Conservation (phyloP, 2,797 vertebrate genomes). For the Micromesistius poutassou region DNA sequence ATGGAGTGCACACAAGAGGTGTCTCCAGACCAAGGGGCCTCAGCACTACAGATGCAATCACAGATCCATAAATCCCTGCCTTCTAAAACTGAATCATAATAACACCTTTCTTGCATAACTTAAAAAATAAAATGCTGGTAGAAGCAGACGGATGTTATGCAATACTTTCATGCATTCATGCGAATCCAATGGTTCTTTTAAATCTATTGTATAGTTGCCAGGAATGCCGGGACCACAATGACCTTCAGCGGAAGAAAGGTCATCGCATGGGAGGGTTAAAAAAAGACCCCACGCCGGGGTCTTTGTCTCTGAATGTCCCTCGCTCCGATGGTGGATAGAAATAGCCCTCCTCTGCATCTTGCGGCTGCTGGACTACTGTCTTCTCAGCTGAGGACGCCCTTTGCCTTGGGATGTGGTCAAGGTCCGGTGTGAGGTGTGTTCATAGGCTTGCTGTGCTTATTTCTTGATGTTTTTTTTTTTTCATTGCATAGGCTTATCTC, state of each 20-base stretch:
- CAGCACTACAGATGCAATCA: not conserved
- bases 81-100: no score
- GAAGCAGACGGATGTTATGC: not conserved
- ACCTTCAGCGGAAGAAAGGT: slow-evolving; percentile 57
- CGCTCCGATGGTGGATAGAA: slow-evolving; percentile 39
- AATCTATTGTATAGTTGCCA: slow-evolving; percentile 8
- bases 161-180: not conserved
- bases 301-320: slow-evolving; percentile 65
- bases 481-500: slow-evolving; percentile 55
- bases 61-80: not conserved
- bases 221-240: slow-evolving; percentile 38
- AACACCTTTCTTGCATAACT: not conserved
- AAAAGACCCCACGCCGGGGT: slow-evolving; percentile 42
- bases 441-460: slow-evolving; percentile 34
- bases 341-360: slow-evolving; percentile 28
- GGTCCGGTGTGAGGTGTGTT: slow-evolving; percentile 5
- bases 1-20: not conserved
- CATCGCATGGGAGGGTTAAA: slow-evolving; percentile 35
- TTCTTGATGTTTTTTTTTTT: slow-evolving; percentile 50
- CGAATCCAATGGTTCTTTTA: not conserved
- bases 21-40: not conserved
- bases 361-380: slow-evolving; percentile 48
- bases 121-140: not conserved
- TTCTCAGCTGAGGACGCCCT: slow-evolving; percentile 6
- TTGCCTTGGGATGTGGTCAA: slow-evolving; percentile 21